Conservation (phyloP, 2,797 vertebrate genomes). For the Parauchenoglanis punctatus region DNA sequence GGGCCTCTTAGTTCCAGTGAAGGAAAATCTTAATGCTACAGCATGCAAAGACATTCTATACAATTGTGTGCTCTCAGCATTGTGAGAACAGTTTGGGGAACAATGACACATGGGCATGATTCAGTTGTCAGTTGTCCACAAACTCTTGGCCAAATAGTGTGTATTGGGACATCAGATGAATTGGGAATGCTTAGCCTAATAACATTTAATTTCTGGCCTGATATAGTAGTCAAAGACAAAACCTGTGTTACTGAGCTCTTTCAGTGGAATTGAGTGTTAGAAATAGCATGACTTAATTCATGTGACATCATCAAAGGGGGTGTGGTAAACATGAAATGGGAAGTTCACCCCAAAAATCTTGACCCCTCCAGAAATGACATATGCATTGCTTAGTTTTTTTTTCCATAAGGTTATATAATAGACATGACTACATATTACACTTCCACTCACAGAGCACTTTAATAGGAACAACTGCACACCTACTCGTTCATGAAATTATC, state of each 20-base stretch:
- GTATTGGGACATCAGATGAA: neutral
- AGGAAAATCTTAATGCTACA: too few relatives aligned
- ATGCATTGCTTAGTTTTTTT: neutral
- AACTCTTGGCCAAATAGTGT: neutral
- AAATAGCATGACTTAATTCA: neutral
- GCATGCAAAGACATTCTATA: too few relatives aligned
- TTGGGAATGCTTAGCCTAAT: neutral
- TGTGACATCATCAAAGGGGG: neutral
- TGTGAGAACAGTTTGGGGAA: neutral
- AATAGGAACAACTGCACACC: neutral
- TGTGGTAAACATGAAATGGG: neutral
- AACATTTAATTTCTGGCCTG: neutral
- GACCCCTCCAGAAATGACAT: neutral
- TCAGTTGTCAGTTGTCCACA: neutral
- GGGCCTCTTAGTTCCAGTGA: too few relatives aligned
- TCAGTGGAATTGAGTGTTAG: neutral
- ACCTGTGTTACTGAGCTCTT: neutral
- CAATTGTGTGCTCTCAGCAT: too few relatives aligned
- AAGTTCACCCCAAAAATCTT: neutral
- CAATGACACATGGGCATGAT: neutral
- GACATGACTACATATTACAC: neutral
- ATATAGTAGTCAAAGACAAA: neutral
- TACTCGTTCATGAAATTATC: neutral
- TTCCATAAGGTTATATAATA: neutral
- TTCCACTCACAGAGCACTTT: neutral